Evolutionary conservation across 2,113 vertebrate species (phyloP).

Genomic region (Tragelaphus strepsiceros): DNA sequence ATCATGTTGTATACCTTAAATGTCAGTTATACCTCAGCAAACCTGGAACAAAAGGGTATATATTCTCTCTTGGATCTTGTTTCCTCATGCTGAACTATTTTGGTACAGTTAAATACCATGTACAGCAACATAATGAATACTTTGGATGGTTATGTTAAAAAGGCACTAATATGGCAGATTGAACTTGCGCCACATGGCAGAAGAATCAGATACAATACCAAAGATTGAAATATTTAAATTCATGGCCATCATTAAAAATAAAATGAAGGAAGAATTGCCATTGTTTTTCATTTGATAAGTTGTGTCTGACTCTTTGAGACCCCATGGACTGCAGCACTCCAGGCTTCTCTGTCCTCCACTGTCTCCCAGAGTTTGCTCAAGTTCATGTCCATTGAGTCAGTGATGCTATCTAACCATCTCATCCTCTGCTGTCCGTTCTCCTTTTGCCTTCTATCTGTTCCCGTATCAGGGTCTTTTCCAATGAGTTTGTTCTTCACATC

Average conservation of each 20-base stretch:
- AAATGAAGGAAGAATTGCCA: not conserved
- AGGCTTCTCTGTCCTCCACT: no score
- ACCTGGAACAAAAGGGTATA: not conserved
- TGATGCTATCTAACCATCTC: no score
- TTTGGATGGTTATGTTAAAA: not conserved
- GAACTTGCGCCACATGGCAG: not conserved
- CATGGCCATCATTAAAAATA: not conserved
- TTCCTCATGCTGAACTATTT: not conserved
- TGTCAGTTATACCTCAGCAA: not conserved
- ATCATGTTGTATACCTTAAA: not conserved
- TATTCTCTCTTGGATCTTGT: not conserved
- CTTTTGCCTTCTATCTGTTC: no score
- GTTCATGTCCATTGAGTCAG: no score
- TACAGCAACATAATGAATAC: not conserved
- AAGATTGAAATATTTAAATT: not conserved
- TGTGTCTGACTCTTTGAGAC: no score
- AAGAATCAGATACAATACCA: not conserved
- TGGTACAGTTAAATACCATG: not conserved
- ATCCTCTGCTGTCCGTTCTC: no score
- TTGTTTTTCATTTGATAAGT: no score
- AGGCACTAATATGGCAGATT: not conserved
- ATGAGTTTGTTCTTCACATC: no score
- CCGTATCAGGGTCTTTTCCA: no score
- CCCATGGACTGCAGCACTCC: no score
- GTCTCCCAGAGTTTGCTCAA: no score